Evolutionary conservation across 2,113 vertebrate genomes (phyloP).

Genomic region (Hemiprocne comata): DNA sequence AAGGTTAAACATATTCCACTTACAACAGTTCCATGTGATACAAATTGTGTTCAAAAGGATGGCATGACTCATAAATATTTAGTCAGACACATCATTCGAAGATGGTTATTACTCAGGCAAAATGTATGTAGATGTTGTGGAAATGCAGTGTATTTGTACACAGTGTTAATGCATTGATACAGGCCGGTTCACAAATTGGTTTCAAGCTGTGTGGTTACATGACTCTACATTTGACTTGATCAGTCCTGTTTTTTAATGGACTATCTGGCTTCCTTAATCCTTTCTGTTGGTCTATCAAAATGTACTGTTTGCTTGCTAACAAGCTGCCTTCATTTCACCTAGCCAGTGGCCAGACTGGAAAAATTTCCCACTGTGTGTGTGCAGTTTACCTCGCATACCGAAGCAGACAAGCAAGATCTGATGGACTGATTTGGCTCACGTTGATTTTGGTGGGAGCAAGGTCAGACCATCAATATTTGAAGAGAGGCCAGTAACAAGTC

Average conservation of each 20-base stretch:
- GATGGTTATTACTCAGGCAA: conserved; percentile 33
- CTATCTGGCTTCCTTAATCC: conserved; percentile 2
- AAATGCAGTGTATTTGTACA: background rate
- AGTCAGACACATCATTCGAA: conserved; percentile 55
- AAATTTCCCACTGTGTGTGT: background rate
- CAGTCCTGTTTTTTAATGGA: conserved; percentile 46
- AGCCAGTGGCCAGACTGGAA: background rate
- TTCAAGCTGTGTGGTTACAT: background rate
- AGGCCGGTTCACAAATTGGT: background rate
- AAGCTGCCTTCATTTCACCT: background rate
- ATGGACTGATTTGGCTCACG: background rate
- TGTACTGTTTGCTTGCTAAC: background rate
- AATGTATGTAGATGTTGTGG: background rate
- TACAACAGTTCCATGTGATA: conserved; percentile 42
- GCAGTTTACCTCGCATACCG: background rate
- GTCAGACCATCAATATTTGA: background rate
- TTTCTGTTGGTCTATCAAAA: conserved; percentile 12
- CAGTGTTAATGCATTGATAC: background rate
- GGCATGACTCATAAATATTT: conserved; percentile 65
- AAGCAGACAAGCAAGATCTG: background rate
- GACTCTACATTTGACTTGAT: conserved; percentile 6
- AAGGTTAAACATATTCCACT: conserved; percentile 57
- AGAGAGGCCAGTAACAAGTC: background rate
- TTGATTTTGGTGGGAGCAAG: background rate
- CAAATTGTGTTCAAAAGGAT: conserved; percentile 62